These are phyloP conservation scores for Artibeus lituratus DNA, from an alignment of 2,797 vertebrate species.

Conservation along the genomic window DNA sequence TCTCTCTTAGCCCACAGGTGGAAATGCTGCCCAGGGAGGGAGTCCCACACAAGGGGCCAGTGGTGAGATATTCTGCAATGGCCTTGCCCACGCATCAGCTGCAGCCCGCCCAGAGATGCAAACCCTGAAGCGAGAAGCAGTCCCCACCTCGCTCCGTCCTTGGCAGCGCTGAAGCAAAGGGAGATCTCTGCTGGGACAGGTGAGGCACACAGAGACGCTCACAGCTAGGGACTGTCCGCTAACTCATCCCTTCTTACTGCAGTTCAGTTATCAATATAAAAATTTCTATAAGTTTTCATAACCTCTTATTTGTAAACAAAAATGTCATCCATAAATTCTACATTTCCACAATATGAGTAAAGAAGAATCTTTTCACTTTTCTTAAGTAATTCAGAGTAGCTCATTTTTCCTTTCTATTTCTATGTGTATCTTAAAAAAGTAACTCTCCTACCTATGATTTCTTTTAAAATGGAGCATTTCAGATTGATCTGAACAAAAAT, in stretches of 20 bases:
- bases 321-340: background rate
- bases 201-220: background rate
- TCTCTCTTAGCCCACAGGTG: too few relatives aligned
- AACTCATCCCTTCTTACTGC: background rate
- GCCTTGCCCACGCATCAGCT: background rate
- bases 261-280: background rate
- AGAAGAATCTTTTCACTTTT: background rate
- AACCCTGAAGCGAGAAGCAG: fast-evolving
- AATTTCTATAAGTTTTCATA: background rate
- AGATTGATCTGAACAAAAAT: background rate
- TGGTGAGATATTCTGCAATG: fast-evolving
- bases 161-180: background rate
- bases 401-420: background rate
- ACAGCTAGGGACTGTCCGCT: background rate
- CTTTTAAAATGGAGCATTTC: background rate
- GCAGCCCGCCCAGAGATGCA: background rate
- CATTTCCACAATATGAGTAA: background rate
- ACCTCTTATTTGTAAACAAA: background rate
- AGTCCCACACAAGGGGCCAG: background rate
- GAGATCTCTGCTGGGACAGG: too few relatives aligned
- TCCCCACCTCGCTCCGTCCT: fast-evolving
- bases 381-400: background rate
- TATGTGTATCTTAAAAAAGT: background rate
- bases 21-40: fast-evolving
- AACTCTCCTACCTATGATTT: background rate